Conservation (phyloP, 2,113 vertebrate genomes). For the Uria aalge region DNA sequence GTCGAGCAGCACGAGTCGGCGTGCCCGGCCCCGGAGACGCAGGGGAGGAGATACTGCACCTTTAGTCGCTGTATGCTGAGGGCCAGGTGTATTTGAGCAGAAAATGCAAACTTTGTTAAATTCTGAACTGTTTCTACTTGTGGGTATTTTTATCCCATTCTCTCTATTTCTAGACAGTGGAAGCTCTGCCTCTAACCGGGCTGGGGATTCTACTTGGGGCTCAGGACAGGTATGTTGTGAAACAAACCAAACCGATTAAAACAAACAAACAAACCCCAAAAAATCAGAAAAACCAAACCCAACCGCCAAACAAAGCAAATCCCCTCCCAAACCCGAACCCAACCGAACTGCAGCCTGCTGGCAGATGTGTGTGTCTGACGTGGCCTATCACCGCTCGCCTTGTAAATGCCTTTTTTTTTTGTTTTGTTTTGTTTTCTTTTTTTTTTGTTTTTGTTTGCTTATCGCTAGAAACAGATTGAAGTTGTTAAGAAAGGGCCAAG, state of each 20-base stretch:
- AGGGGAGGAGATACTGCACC: slow-evolving; percentile 44
- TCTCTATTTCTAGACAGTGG: slow-evolving; percentile 74
- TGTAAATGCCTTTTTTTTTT: slow-evolving; percentile 30
- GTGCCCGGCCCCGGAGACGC: not conserved
- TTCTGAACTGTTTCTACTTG: slow-evolving; percentile 55
- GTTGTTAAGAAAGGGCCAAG: slow-evolving; percentile 87
- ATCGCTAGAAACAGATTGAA: slow-evolving; percentile 86
- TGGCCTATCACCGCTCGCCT: slow-evolving; percentile 17
- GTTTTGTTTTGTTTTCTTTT: not conserved
- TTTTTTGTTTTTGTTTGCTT: not conserved
- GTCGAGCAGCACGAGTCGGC: not conserved
- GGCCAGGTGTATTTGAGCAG: slow-evolving; percentile 44
- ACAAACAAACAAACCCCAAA: not conserved
- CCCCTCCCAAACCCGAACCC: slow-evolving; percentile 30
- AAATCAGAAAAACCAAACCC: not conserved
- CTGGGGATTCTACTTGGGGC: slow-evolving; percentile 72
- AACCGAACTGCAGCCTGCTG: slow-evolving; percentile 25
- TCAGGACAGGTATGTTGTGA: slow-evolving; percentile 72
- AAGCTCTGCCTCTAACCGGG: slow-evolving; percentile 67
- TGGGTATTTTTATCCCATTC: slow-evolving; percentile 72
- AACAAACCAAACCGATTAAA: slow-evolving; percentile 21
- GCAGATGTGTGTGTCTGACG: not conserved
- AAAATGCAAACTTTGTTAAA: slow-evolving; percentile 41
- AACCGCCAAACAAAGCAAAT: slow-evolving; percentile 39
- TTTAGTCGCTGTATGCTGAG: not conserved